Conservation (phyloP, 2,113 vertebrate species). For the Ranitomeya variabilis region DNA sequence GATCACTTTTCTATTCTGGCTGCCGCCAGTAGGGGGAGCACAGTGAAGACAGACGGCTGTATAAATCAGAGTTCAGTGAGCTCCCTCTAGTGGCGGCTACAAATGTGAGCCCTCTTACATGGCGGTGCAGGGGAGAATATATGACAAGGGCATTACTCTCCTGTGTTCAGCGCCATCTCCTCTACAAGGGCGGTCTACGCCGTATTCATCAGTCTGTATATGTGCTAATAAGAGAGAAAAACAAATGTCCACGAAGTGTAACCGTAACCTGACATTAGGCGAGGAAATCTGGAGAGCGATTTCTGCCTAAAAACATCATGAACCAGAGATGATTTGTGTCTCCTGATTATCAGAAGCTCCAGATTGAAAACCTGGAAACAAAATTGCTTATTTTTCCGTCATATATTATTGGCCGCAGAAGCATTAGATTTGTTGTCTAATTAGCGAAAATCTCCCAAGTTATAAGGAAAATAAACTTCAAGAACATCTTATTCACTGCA, state of each 20-base stretch:
- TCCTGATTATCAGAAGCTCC: conserved; percentile 24
- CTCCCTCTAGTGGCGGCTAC: too few relatives aligned
- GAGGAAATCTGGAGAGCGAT: not conserved
- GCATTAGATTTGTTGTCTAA: conserved; percentile 16
- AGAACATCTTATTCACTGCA: conserved; percentile 6
- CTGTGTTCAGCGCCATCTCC: not conserved
- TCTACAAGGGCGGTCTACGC: not conserved
- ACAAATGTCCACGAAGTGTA: not conserved
- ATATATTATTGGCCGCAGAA: conserved; percentile 24
- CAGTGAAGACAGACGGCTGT: too few relatives aligned
- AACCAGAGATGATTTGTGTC: conserved; percentile 28
- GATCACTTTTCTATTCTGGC: too few relatives aligned
- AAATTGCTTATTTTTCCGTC: conserved; percentile 21
- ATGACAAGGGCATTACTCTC: not conserved
- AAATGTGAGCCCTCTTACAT: too few relatives aligned
- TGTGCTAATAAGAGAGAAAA: not conserved
- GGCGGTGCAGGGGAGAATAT: too few relatives aligned
- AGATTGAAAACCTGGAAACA: conserved; percentile 22
- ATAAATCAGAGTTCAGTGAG: too few relatives aligned
- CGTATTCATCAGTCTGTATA: not conserved
- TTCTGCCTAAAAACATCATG: not conserved
- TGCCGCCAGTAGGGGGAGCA: too few relatives aligned
- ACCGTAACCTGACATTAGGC: not conserved
- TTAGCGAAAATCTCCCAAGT: conserved; percentile 9
- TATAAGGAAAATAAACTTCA: conserved; percentile 12